A percentile compares a stretch with the other conserved stretches of the same genome.
Conservation (phyloP, 23 tunicate species). For the Ascidia mentula region DNA sequence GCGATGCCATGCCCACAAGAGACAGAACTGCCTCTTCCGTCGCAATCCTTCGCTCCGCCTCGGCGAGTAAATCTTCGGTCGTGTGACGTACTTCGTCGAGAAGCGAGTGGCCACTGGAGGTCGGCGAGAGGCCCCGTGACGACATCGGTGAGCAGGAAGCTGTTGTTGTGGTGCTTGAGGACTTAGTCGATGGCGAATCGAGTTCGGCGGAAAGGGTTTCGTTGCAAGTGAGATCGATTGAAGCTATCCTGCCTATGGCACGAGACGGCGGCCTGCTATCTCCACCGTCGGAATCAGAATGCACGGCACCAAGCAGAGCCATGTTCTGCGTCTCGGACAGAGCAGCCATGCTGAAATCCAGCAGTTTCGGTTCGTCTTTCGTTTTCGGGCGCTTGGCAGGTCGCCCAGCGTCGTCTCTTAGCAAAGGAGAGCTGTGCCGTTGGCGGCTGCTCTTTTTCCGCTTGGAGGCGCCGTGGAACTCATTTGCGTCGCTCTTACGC, state of each 20-base stretch:
- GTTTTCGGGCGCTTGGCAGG: constrained; percentile 1
- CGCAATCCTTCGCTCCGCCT: neutral
- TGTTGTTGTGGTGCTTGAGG: neutral
- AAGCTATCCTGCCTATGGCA: constrained; percentile 9
- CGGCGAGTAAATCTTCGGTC: neutral
- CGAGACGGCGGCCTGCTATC: neutral
- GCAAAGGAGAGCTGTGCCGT: constrained; percentile 8
- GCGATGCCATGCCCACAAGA: neutral
- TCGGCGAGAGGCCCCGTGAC: neutral
- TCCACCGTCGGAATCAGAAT: neutral
- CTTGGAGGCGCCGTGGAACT: constrained; percentile 14
- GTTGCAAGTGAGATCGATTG: constrained; percentile 70
- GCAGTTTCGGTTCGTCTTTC: constrained; percentile 5
- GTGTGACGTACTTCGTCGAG: constrained; percentile 9
- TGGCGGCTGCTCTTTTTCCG: neutral
- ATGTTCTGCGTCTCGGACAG: constrained; percentile 37
- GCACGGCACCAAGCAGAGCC: constrained; percentile 13
- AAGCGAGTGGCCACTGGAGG: neutral
- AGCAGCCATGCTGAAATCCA: constrained; percentile 37
- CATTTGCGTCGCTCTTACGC: constrained; percentile 52
- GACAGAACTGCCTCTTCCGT: neutral
- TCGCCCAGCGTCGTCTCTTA: constrained; percentile 1
- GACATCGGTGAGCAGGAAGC: neutral
- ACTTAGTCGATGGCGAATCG: constrained; percentile 7
- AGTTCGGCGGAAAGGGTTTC: constrained; percentile 57